Evolutionary conservation across 2,888 invertebrate genomes (phyloP), one percentile per base, ranked within the genome.

Genomic region (Cybosia mesomella): DNA sequence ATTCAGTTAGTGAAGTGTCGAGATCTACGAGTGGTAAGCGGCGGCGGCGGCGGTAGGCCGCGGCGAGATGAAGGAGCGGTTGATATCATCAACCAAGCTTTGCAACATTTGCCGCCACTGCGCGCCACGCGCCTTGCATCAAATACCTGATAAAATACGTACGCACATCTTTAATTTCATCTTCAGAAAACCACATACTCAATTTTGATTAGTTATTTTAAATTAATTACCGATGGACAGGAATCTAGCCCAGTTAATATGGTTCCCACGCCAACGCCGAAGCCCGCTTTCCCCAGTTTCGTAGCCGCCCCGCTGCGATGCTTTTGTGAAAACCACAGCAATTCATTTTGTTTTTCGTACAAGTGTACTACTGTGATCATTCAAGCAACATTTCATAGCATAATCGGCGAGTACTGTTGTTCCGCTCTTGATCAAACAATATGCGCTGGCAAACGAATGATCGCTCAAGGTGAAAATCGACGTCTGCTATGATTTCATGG

Each of bases 391-490:
- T 82, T 82, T 75, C 70, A 81, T 75, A 77, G 77, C 77, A 80
- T 78, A 81, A 81, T 82, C 80, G 80, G 79, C 79, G 77, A 76
- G 73, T 76, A 77, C 71, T 77, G 76, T 75, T 80, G 86, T 87
- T 87, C 85, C 88, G 87, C 81, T 85, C 76, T 81, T 82, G 86
- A 85, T 84, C 89, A 86, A 87, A 89, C 85, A 89, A 83, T 81
- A 79, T 76, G 83, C 85, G 86, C 85, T 87, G 82, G 84, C 87
- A 86, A 88, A 86, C 83, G 83, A 87, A 87, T 89, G 86, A 78
- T 82, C 89, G 87, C 85, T 91, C 89, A 90, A 91, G 87, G 87
- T 89, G 91, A 91, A 92, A 92, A 92, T 93, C 85, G 89, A 89
- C 90, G 87, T 83, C 82, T 82, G 81, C 83, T 80, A 75, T 82